phyloP scores from a whole-genome alignment of 2,888 invertebrate genomes.

The Tryphoninae sp. region DNA sequence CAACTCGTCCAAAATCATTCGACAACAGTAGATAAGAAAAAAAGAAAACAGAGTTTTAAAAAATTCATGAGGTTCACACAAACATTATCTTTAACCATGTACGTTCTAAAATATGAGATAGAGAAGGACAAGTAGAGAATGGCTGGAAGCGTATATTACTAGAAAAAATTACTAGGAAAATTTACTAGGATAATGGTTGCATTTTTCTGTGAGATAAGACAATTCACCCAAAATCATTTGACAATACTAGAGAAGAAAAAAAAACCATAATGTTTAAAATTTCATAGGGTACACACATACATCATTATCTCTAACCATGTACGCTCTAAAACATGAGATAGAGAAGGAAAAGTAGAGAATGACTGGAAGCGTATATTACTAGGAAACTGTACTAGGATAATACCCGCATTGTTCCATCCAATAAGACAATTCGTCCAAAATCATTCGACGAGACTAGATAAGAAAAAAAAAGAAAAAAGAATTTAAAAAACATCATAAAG shows the following conservation, averaged over 20 bases:
- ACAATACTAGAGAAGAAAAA: too few species aligned
- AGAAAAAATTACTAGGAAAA: too few species aligned
- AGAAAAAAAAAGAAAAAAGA: neutral
- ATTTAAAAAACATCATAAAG: too few species aligned
- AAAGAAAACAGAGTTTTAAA: neutral
- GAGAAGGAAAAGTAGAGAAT: conserved; percentile 26
- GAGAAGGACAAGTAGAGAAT: too few species aligned
- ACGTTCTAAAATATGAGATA: conserved; percentile 26
- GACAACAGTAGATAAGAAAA: neutral
- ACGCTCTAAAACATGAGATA: conserved; percentile 32
- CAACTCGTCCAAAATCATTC: neutral
- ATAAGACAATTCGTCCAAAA: conserved; percentile 24
- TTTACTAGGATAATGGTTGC: neutral
- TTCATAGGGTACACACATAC: neutral
- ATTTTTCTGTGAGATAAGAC: too few species aligned
- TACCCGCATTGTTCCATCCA: conserved; percentile 32
- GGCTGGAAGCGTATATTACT: too few species aligned
- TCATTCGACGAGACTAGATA: neutral
- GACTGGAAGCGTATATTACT: conserved; percentile 40
- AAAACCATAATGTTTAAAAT: too few species aligned
- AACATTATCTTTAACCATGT: conserved; percentile 45
- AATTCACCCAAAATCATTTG: too few species aligned
- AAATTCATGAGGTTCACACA: neutral
- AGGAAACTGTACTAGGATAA: conserved; percentile 19
- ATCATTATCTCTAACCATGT: conserved; percentile 45